These are phyloP conservation scores for Pelmatolapia mariae DNA, from an alignment of 2,113 vertebrate genomes.

Conservation along the genomic window DNA sequence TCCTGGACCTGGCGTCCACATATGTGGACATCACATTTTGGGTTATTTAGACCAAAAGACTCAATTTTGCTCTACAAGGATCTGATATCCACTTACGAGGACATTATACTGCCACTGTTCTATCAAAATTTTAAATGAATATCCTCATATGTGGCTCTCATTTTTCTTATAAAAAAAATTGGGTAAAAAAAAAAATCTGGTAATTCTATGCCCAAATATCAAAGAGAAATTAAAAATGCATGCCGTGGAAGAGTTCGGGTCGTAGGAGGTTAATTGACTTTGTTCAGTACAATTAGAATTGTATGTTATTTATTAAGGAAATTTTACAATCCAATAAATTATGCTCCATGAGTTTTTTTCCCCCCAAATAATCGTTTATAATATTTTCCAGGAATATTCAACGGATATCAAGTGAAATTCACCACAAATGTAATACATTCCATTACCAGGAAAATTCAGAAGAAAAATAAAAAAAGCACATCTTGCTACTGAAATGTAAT, in stretches of 20 bases:
- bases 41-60: neutral
- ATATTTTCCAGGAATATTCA: neutral
- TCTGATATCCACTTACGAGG: neutral
- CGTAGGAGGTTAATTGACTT: neutral
- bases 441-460: neutral
- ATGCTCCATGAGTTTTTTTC: too few species aligned
- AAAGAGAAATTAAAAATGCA: neutral
- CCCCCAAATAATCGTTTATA: neutral
- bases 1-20: neutral
- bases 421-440: neutral
- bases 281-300: neutral
- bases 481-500: neutral
- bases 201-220: neutral
- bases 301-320: too few species aligned
- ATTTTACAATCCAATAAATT: too few species aligned
- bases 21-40: neutral
- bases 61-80: neutral
- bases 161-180: neutral
- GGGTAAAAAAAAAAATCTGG: neutral
- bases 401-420: neutral
- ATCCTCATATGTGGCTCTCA: neutral
- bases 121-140: neutral
- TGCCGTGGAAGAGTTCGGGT: neutral
- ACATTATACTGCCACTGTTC: rapidly evolving
- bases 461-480: neutral